phyloP scores from a whole-genome alignment of 2,113 vertebrate genomes.

The Stomatorhinus ivindoensis region DNA sequence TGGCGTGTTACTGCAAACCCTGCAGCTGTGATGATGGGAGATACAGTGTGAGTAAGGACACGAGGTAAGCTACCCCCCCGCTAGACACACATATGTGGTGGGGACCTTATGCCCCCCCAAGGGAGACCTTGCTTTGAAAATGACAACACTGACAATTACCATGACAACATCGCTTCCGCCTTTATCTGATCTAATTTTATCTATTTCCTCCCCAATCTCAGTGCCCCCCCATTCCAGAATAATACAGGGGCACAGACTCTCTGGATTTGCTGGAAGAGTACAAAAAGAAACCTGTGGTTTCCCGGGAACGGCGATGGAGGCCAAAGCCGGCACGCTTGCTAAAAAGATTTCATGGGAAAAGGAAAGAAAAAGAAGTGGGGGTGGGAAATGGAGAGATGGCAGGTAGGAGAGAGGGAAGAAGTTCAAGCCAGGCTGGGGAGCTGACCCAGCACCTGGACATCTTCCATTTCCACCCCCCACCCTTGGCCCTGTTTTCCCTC shows the following conservation, averaged over 20 bases:
- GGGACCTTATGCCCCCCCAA: not conserved
- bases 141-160: not conserved
- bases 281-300: not conserved
- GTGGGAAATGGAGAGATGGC: not conserved
- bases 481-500: not conserved
- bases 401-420: not conserved
- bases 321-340: not conserved
- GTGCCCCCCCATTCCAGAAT: not conserved
- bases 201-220: not conserved
- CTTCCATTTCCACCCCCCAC: not conserved
- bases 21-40: not conserved
- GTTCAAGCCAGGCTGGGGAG: not conserved
- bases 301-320: not conserved
- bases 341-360: not conserved
- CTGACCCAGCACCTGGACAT: not conserved
- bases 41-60: not conserved
- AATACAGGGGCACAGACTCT: not conserved
- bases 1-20: not conserved
- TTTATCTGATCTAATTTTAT: not conserved
- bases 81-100: not conserved
- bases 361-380: not conserved
- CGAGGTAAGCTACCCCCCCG: not conserved
- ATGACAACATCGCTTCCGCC: not conserved
- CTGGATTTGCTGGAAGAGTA: not conserved
- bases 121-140: not conserved